Percentiles rank a stretch among this genome's conserved stretches.
These are phyloP conservation scores for Dicyrtoma fusca DNA, from an alignment of 2,888 invertebrate species.

Conservation along the genomic window DNA sequence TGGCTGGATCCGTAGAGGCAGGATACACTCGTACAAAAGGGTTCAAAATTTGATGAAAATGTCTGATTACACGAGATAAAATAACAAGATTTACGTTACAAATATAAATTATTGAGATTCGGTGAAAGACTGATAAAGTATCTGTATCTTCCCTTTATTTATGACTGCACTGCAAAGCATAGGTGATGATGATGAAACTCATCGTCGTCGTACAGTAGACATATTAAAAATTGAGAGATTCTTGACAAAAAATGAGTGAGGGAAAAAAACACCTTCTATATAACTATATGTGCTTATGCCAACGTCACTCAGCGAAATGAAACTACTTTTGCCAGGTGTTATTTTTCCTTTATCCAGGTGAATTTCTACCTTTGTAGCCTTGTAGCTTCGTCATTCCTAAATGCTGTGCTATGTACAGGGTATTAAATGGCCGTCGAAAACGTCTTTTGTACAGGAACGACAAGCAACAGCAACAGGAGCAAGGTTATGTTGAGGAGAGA, in stretches of 20 bases:
- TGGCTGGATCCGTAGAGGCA: too few relatives aligned
- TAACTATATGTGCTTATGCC: too few relatives aligned
- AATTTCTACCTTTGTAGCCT: slow-evolving; percentile 1
- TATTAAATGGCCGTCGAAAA: too few relatives aligned
- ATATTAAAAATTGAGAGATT: slow-evolving; percentile 17
- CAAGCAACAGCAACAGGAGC: slow-evolving; percentile 14
- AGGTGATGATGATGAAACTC: too few relatives aligned
- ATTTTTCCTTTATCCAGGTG: slow-evolving; percentile 19
- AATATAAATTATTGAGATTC: slow-evolving; percentile 6
- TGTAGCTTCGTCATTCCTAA: slow-evolving; percentile 1
- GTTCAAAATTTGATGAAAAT: slow-evolving; percentile 5
- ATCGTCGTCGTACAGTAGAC: too few relatives aligned
- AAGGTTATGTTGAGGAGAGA: not conserved
- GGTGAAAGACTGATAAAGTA: slow-evolving; percentile 10
- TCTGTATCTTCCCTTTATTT: too few relatives aligned
- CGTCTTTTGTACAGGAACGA: not conserved
- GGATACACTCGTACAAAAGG: not conserved
- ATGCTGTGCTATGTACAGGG: too few relatives aligned
- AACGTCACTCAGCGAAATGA: not conserved
- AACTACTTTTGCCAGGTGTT: slow-evolving; percentile 15
- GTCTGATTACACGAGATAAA: slow-evolving; percentile 1
- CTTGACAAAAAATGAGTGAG: too few relatives aligned
- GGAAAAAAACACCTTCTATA: too few relatives aligned
- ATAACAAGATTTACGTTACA: not conserved
- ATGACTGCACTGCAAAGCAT: too few relatives aligned